Percentiles rank a stretch among this genome's conserved stretches.
Conservation (phyloP, 2,113 vertebrate species). For the Anarhynchus alexandrinus region DNA sequence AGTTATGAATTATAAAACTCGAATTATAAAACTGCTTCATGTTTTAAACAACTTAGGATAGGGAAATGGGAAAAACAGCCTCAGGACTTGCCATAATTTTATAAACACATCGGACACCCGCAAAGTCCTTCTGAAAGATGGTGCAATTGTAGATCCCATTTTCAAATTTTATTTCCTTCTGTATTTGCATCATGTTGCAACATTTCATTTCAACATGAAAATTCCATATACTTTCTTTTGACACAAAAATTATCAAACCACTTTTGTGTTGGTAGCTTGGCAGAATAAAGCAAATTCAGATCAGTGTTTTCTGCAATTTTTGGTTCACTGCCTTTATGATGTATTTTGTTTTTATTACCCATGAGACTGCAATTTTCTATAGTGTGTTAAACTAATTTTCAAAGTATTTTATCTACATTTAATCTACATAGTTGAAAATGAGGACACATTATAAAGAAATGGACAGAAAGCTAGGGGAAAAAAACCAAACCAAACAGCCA, state of each 20-base stretch:
- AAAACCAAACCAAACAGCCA: not conserved
- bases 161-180: not conserved
- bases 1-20: not conserved
- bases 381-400: not conserved
- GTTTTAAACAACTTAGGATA: not conserved
- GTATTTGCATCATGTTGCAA: not conserved
- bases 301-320: not conserved
- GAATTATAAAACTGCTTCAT: not conserved
- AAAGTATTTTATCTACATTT: conserved; percentile 23
- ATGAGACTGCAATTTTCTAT: not conserved
- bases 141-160: not conserved
- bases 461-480: not conserved
- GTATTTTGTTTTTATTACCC: conserved; percentile 12
- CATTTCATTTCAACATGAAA: not conserved
- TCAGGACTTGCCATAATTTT: not conserved
- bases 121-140: not conserved
- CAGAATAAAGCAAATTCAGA: conserved; percentile 1
- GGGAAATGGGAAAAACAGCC: not conserved
- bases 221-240: not conserved
- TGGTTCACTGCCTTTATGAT: conserved; percentile 4
- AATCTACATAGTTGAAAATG: not conserved
- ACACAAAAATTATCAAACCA: not conserved
- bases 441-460: not conserved
- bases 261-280: not conserved
- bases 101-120: not conserved